Evolutionary conservation across 2,888 invertebrate genomes (phyloP).

Genomic region (Hylaea fasciaria): DNA sequence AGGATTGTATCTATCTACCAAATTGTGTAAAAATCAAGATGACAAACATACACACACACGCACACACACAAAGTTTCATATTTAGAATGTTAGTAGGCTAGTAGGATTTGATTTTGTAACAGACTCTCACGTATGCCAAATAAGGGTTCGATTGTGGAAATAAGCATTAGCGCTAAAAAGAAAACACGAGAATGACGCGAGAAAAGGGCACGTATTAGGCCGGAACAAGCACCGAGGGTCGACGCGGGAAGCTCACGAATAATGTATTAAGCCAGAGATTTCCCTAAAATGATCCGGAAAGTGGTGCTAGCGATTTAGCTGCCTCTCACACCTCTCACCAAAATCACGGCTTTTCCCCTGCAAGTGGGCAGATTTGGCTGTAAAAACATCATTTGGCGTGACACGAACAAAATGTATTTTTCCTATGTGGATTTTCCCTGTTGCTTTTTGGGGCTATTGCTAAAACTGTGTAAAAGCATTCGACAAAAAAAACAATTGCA

Average conservation of each 20-base stretch:
- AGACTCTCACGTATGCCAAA: too few relatives aligned
- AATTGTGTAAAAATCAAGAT: too few relatives aligned
- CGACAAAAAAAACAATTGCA: too few relatives aligned
- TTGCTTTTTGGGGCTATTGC: not conserved
- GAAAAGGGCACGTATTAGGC: slow-evolving; percentile 4
- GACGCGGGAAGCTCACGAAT: slow-evolving; percentile 16
- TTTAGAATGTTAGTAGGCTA: too few relatives aligned
- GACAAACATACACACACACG: too few relatives aligned
- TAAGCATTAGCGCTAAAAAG: not conserved
- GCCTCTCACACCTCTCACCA: slow-evolving; percentile 36
- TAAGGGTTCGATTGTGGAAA: too few relatives aligned
- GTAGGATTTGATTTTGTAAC: too few relatives aligned
- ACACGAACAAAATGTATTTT: slow-evolving; percentile 12
- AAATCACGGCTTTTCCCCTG: slow-evolving; percentile 9
- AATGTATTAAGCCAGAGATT: slow-evolving; percentile 37
- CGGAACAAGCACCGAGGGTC: slow-evolving; percentile 7
- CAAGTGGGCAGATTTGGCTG: slow-evolving; percentile 12
- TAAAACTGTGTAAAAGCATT: not conserved
- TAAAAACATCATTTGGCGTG: slow-evolving; percentile 14
- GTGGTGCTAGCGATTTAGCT: slow-evolving; percentile 30
- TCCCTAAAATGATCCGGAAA: slow-evolving; percentile 37
- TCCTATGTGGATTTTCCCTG: not conserved
- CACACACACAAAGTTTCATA: too few relatives aligned
- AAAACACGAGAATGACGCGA: slow-evolving; percentile 3
- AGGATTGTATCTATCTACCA: too few relatives aligned